Percentiles rank a stretch among this genome's conserved stretches.
Conservation (phyloP, 2,888 invertebrate genomes). For the Acrobasis suavella region DNA sequence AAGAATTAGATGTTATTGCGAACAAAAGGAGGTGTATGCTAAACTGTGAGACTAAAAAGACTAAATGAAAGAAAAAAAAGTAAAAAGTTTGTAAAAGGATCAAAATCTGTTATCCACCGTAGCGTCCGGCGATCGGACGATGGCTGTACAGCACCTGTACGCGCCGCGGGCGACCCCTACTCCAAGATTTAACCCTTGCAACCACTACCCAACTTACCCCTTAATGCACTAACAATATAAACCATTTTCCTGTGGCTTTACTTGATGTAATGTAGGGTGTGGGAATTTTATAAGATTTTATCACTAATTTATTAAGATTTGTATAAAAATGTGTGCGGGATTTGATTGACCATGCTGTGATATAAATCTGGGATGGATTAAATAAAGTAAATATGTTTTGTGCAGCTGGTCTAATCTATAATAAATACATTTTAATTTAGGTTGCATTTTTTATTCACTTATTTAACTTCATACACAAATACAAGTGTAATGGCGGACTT, state of each 20-base stretch:
- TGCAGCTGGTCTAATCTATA: not conserved
- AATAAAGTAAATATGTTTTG: not conserved
- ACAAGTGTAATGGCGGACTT: no score
- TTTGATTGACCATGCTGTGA: conserved; percentile 11
- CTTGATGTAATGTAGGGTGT: not conserved
- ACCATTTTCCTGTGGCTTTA: conserved; percentile 14
- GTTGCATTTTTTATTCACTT: no score
- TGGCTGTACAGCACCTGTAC: conserved; percentile 70
- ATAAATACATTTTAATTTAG: no score
- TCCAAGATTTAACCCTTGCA: conserved; percentile 41
- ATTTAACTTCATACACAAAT: no score
- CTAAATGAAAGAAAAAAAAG: no score
- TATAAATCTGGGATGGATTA: not conserved
- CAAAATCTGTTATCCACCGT: conserved; percentile 38
- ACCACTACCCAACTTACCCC: not conserved
- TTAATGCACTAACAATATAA: conserved; percentile 3
- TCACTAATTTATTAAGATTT: conserved; percentile 16
- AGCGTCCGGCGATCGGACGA: conserved; percentile 68
- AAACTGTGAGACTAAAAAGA: no score
- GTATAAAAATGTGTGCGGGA: conserved; percentile 2
- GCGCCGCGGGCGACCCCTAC: conserved; percentile 55
- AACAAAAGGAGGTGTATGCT: no score
- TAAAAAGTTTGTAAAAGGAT: conserved; percentile 42
- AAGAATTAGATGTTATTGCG: no score
- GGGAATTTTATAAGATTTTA: conserved; percentile 23